Evolutionary conservation across 2,113 vertebrate genomes (phyloP).

Genomic region (Syngnathus floridae): DNA sequence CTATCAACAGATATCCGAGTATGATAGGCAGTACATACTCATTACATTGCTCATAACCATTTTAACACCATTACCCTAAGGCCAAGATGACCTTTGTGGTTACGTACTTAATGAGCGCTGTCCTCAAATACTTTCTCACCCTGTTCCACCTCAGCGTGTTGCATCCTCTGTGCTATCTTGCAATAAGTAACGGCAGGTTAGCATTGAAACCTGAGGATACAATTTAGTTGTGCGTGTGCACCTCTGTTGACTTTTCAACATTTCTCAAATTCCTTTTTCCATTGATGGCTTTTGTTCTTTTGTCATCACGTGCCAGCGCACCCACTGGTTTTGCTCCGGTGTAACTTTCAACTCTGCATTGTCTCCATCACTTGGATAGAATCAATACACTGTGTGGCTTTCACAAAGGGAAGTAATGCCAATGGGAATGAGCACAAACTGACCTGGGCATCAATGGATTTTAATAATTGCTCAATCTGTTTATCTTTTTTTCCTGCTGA

Average conservation of each 20-base stretch:
- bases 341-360: constrained; percentile 16
- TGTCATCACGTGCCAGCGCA: constrained; percentile 40
- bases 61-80: constrained; percentile 32
- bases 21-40: constrained; percentile 10
- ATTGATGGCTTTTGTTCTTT: constrained; percentile 45
- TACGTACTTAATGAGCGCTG: constrained; percentile 24
- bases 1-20: constrained; percentile 15
- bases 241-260: constrained; percentile 52
- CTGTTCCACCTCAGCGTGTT: constrained; percentile 12
- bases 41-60: constrained; percentile 28
- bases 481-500: no score
- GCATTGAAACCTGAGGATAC: constrained; percentile 44
- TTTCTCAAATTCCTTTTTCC: constrained; percentile 49
- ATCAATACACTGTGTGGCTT: neutral
- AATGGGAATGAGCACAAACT: neutral
- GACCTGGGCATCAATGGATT: neutral
- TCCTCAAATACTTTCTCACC: constrained; percentile 22
- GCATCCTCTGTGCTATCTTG: constrained; percentile 5
- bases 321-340: constrained; percentile 31
- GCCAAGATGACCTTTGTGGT: constrained; percentile 27
- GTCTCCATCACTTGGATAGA: constrained; percentile 9
- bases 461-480: no score
- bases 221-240: constrained; percentile 27
- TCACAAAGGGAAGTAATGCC: neutral
- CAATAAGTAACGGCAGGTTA: constrained; percentile 56